Percentiles rank a stretch among this genome's conserved stretches.
These are phyloP conservation scores for Glossophaga mutica DNA, from an alignment of 2,797 vertebrate genomes.

Conservation along the genomic window DNA sequence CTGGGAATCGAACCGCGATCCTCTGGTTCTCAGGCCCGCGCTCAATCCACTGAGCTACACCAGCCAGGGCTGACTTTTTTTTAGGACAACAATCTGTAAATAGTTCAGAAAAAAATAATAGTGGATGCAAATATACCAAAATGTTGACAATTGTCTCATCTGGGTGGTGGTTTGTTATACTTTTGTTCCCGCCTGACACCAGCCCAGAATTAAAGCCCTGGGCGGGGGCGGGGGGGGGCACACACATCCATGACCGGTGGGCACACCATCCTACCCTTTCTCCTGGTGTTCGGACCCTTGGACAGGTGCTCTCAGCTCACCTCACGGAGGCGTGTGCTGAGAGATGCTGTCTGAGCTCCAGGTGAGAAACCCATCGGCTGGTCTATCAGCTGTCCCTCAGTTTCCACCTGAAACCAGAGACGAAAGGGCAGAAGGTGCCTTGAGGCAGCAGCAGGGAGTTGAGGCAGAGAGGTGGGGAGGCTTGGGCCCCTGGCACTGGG, in stretches of 20 bases:
- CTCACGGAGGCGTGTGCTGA: background rate
- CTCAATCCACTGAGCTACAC: too few species aligned
- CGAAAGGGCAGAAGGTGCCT: rapidly evolving
- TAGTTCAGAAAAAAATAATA: background rate
- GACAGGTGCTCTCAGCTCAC: too few species aligned
- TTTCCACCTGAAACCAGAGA: background rate
- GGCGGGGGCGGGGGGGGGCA: too few species aligned
- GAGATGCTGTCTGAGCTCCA: background rate
- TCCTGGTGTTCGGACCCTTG: background rate
- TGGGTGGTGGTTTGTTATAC: background rate
- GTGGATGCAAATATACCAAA: background rate
- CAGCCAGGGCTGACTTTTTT: too few species aligned
- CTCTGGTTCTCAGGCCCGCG: too few species aligned
- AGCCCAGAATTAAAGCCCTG: too few species aligned
- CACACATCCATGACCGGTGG: background rate
- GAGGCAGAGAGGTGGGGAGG: too few species aligned
- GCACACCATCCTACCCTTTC: background rate
- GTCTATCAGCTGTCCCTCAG: rapidly evolving
- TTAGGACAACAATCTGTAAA: background rate
- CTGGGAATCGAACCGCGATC: too few species aligned
- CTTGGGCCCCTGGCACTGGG: background rate
- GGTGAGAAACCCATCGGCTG: rapidly evolving
- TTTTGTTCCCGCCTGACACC: background rate
- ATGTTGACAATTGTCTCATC: background rate
- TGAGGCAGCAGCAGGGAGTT: background rate